These are phyloP conservation scores for Seriola quinqueradiata DNA, from an alignment of 2,113 vertebrate species.

Conservation along the genomic window DNA sequence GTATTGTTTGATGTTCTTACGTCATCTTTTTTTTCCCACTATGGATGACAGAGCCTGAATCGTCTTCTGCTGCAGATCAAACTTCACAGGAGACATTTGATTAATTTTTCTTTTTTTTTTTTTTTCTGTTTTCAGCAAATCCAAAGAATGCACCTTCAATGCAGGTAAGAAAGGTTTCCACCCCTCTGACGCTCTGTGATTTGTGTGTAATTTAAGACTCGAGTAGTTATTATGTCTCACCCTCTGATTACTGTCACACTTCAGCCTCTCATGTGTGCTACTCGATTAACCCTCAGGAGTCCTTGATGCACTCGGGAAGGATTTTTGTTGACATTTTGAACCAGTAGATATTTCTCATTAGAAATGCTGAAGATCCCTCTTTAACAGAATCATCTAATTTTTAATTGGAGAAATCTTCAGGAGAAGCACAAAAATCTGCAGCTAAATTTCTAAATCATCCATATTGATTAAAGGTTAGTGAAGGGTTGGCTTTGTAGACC, in stretches of 20 bases:
- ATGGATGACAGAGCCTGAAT: background rate
- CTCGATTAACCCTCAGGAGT: conserved; percentile 23
- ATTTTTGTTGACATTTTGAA: conserved; percentile 14
- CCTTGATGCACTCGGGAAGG: background rate
- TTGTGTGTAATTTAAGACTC: background rate
- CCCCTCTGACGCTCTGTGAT: background rate
- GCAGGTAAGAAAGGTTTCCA: conserved; percentile 79
- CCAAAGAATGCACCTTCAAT: conserved; percentile 90
- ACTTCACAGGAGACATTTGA: background rate
- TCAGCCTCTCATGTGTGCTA: conserved; percentile 24
- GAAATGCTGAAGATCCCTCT: background rate
- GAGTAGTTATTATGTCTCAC: background rate
- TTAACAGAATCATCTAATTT: too few relatives aligned
- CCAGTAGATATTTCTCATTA: background rate
- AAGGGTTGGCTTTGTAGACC: background rate
- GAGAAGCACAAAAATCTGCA: background rate
- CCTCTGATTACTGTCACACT: conserved; percentile 5
- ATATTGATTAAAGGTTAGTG: background rate
- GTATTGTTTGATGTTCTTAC: background rate
- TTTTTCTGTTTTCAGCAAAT: conserved; percentile 84
- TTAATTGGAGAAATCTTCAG: background rate
- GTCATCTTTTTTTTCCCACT: background rate
- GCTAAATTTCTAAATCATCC: background rate
- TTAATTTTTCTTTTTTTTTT: background rate
- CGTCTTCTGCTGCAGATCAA: background rate